phyloP scores from a whole-genome alignment of 2,797 vertebrate species.

The Galaxias olidus region DNA sequence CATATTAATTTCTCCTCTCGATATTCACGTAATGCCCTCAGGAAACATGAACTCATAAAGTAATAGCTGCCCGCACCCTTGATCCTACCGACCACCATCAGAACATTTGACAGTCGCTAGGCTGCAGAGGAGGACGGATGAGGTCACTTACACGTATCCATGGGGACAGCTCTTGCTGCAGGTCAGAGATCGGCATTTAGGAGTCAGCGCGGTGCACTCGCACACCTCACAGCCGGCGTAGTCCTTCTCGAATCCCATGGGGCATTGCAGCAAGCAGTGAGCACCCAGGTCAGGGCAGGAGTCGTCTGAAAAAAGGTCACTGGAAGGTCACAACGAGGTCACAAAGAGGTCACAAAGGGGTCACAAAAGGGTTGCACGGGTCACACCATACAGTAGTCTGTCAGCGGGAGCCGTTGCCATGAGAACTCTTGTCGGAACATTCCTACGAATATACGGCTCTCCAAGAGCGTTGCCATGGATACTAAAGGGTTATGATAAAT shows the following conservation, averaged over 20 bases:
- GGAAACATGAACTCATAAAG: too few relatives aligned
- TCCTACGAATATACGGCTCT: slow-evolving; percentile 22
- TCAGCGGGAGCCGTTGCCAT: slow-evolving; percentile 31
- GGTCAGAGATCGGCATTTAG: slow-evolving; percentile 74
- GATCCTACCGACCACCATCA: too few relatives aligned
- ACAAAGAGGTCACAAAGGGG: slow-evolving; percentile 43
- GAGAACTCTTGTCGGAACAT: slow-evolving; percentile 29
- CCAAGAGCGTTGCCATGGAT: slow-evolving; percentile 11
- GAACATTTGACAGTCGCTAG: too few relatives aligned
- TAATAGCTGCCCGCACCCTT: too few relatives aligned
- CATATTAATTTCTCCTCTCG: too few relatives aligned
- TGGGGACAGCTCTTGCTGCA: slow-evolving; percentile 82
- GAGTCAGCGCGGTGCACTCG: slow-evolving; percentile 66
- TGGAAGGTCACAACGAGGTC: slow-evolving; percentile 42
- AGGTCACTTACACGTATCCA: slow-evolving; percentile 78
- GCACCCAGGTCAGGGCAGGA: slow-evolving; percentile 75
- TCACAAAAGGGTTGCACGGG: too few relatives aligned
- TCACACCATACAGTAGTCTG: slow-evolving; percentile 38
- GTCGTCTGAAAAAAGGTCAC: slow-evolving; percentile 69
- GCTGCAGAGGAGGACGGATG: neutral
- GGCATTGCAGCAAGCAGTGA: slow-evolving; percentile 76
- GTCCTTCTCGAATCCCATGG: slow-evolving; percentile 74
- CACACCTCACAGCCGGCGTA: slow-evolving; percentile 78
- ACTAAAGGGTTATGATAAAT: slow-evolving; percentile 29
- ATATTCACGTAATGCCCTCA: too few relatives aligned